Evolutionary conservation across 2,888 invertebrate genomes (phyloP).

Genomic region (Cremastinae sp.): DNA sequence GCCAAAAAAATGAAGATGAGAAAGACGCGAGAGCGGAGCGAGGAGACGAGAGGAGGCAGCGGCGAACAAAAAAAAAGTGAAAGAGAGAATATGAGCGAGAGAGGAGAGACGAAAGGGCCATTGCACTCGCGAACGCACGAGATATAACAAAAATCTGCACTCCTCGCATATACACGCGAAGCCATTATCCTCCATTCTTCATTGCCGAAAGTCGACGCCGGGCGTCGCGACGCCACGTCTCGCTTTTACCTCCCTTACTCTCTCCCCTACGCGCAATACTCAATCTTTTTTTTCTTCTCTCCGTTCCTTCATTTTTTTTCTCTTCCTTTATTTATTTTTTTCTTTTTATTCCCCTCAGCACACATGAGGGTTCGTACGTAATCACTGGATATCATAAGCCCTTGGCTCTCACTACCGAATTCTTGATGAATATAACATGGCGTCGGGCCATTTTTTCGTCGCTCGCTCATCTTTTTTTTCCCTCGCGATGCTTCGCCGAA

Average conservation of each 20-base stretch:
- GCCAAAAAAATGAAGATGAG: conserved; percentile 65
- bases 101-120: conserved; percentile 75
- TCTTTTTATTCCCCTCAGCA: conserved; percentile 47
- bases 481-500: conserved; percentile 17
- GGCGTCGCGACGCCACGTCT: conserved; percentile 62
- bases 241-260: conserved; percentile 53
- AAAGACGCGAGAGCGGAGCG: conserved; percentile 55
- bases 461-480: conserved; percentile 24
- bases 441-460: conserved; percentile 52
- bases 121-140: conserved; percentile 73
- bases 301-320: conserved; percentile 8
- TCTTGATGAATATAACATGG: conserved; percentile 55
- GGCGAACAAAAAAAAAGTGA: conserved; percentile 54
- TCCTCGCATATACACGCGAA: conserved; percentile 68
- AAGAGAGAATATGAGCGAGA: conserved; percentile 64
- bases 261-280: too few species aligned
- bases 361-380: conserved; percentile 42
- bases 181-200: conserved; percentile 77
- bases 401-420: conserved; percentile 50
- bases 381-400: conserved; percentile 62
- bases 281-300: conserved; percentile 26
- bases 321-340: conserved; percentile 11
- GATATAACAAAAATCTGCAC: conserved; percentile 77
- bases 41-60: conserved; percentile 39
- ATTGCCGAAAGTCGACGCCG: conserved; percentile 69